Evolutionary conservation across 1,140 invertebrate species (phyloP), one percentile per base, ranked within the genome.

Genomic region (Artemia franciscana): DNA sequence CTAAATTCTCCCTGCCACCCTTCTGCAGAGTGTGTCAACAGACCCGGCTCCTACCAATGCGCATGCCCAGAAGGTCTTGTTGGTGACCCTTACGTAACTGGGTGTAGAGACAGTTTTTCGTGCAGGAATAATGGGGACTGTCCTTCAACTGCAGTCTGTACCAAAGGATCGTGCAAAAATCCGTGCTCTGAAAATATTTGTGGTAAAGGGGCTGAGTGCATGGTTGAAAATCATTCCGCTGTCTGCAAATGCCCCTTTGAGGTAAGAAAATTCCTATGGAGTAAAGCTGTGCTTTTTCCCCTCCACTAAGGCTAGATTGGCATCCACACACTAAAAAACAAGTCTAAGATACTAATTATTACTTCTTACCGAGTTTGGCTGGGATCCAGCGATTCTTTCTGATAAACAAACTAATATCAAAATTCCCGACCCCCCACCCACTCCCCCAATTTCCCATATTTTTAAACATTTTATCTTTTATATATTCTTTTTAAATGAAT

Each of bases 101-200:
- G 81, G 24, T 89, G 86, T 67, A 79, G 81, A 64, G 78, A 80
- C 68, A 82, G 86, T 0, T 86, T 84, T 28, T 84, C 88, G 69
- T 92, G 89, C 68, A 79, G 83, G 61, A 78, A 80, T 0, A 84
- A 91, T 70, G 74, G 77, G 0, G 86, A 91, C 66, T 91, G 88
- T 70, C 84, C 86, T 1, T 74, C 78, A 12, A 79, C 82, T 30
- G 86, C 88, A 1, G 78, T 81, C 62, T 92, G 89, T 67, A 70
- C 82, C 15, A 82, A 87, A 58, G 81, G 83, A 62, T 79, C 78
- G 58, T 92, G 89, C 67, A 78, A 80, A 58, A 86, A 88, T 75
- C 86, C 86, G 0, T 93, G 89, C 71, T 15, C 25, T 9, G 18
- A 60, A 51, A 60, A 66, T 24, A 63, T 65, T 1, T 92, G 89